Percentiles rank a stretch among this genome's conserved stretches.
phyloP scores from a whole-genome alignment of 1,140 invertebrate species.

The Dinothrombium tinctorium region DNA sequence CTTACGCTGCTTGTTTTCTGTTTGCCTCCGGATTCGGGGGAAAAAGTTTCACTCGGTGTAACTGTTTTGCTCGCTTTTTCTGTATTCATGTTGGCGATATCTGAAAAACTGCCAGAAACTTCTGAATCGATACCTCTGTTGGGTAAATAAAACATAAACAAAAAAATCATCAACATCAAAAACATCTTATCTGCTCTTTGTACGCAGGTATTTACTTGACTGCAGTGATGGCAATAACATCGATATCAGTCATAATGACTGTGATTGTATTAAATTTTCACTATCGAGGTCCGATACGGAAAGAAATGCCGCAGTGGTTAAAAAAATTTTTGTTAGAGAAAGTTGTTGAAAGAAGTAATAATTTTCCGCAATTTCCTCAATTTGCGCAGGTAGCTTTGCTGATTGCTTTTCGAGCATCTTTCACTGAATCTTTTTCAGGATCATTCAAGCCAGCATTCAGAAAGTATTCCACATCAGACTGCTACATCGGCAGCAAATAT shows the following conservation, averaged over 20 bases:
- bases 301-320: conserved; percentile 26
- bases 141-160: conserved; percentile 25
- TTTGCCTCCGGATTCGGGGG: conserved; percentile 31
- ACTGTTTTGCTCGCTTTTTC: conserved; percentile 32
- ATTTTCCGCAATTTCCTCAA: too few species aligned
- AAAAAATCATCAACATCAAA: too few species aligned
- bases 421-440: not conserved
- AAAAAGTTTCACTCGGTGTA: conserved; percentile 32
- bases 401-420: too few species aligned
- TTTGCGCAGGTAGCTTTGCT: too few species aligned
- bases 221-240: conserved; percentile 27
- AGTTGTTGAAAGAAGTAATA: too few species aligned
- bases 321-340: conserved; percentile 18
- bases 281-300: conserved; percentile 26
- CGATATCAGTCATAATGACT: conserved; percentile 28
- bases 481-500: too few species aligned
- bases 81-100: conserved; percentile 33
- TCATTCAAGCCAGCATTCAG: too few species aligned
- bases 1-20: conserved; percentile 32
- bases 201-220: conserved; percentile 24
- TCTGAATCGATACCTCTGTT: conserved; percentile 33
- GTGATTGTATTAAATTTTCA: conserved; percentile 30
- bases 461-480: too few species aligned
- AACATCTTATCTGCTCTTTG: conserved; percentile 2
- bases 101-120: conserved; percentile 32